These are phyloP conservation scores for Torymus auratus DNA, from an alignment of 2,888 invertebrate genomes.

Conservation along the genomic window DNA sequence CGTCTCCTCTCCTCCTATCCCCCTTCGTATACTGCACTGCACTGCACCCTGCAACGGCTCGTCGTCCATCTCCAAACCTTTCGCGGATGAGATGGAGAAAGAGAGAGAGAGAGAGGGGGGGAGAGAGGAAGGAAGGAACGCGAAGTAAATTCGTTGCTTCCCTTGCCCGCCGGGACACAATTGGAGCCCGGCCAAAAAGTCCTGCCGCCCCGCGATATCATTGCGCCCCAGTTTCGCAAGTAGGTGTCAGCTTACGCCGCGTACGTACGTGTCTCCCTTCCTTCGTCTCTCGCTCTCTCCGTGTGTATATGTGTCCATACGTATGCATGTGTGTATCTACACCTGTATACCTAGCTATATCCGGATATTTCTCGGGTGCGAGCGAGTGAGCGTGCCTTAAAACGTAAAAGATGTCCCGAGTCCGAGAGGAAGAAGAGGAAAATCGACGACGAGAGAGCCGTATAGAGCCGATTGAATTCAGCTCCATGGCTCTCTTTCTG, in stretches of 20 bases:
- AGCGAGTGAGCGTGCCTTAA: constrained; percentile 8
- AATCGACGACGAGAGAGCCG: constrained; percentile 11
- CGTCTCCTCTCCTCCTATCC: neutral
- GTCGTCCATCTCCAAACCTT: constrained; percentile 25
- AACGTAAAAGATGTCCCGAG: constrained; percentile 38
- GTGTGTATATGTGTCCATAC: too few species aligned
- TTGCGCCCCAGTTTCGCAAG: constrained; percentile 62
- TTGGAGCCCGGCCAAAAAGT: constrained; percentile 61
- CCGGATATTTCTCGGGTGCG: too few species aligned
- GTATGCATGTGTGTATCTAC: too few species aligned
- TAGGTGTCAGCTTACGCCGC: constrained; percentile 61
- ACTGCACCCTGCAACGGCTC: neutral
- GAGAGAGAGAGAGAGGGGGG: neutral
- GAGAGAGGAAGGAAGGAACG: constrained; percentile 9
- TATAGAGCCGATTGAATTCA: constrained; percentile 31
- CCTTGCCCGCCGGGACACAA: constrained; percentile 37
- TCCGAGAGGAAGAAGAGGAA: neutral
- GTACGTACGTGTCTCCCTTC: neutral
- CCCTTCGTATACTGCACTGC: constrained; percentile 6
- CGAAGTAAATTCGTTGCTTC: constrained; percentile 48
- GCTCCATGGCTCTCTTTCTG: neutral
- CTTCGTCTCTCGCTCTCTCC: too few species aligned
- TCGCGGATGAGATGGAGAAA: neutral
- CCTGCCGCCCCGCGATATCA: constrained; percentile 55
- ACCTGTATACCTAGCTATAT: too few species aligned